phyloP scores from a whole-genome alignment of 2,888 invertebrate genomes.

The Siphlonurus alternatus region DNA sequence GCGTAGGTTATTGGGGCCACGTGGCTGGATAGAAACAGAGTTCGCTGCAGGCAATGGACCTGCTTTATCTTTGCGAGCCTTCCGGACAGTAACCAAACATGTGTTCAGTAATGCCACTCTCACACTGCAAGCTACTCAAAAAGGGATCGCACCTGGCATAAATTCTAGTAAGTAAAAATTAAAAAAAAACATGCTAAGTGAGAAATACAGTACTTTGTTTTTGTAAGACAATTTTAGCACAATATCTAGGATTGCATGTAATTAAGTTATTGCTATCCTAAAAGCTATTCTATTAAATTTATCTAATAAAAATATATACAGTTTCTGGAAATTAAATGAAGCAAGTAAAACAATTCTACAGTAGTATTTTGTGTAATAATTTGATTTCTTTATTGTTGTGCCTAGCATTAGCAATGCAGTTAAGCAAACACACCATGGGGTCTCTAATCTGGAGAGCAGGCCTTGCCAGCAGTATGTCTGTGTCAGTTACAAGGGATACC shows the following conservation, averaged over 20 bases:
- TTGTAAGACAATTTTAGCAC: background rate
- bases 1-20: constrained; percentile 59
- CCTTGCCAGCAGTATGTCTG: constrained; percentile 53
- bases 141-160: constrained; percentile 58
- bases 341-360: no score
- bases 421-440: constrained; percentile 76
- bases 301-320: no score
- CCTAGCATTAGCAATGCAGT: constrained; percentile 69
- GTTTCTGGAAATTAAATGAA: no score
- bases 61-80: constrained; percentile 57
- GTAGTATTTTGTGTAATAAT: constrained; percentile 6
- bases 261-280: background rate
- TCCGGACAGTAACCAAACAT: constrained; percentile 51
- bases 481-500: constrained; percentile 62
- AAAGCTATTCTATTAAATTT: no score
- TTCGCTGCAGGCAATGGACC: constrained; percentile 75
- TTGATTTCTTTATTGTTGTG: constrained; percentile 2
- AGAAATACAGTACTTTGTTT: constrained; percentile 1
- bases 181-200: no score
- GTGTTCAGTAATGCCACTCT: constrained; percentile 62
- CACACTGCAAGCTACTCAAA: constrained; percentile 56
- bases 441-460: constrained; percentile 69
- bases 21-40: constrained; percentile 78
- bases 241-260: background rate
- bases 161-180: constrained; percentile 55